Evolutionary conservation across 1,140 invertebrate species (phyloP), one percentile per base, ranked within the genome.

Genomic region (Tetramorium parvispinum): DNA sequence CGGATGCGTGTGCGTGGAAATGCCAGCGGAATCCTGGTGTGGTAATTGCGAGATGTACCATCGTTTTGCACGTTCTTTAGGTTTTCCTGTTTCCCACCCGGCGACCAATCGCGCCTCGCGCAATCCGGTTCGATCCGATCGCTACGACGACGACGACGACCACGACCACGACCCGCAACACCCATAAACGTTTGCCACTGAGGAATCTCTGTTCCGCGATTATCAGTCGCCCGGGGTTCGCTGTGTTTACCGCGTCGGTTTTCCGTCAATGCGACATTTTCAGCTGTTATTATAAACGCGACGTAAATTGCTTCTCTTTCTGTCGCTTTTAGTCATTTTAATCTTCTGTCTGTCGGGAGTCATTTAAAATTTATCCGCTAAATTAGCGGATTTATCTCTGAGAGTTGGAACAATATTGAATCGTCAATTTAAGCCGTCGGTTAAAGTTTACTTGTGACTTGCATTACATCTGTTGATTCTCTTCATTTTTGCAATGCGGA

Each of bases 101-200:
- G n/a, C 13, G 63, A 51, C 32, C 27, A 21, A 13, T 53, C n/a
- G 27, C 37, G n/a, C 24, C 55, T 40, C 71, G 71, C 71, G 24
- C 65, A 13, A 70, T 53, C 77, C 77, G 59, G 57, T 78, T 78
- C 59, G 65, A 57, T 43, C n/a, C 57, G 57, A 61, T 77, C 75
- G 75, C 24, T 32, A 32, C 32, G 32, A 32, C 32, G 32, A 32
- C 27, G 27, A 27, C 27, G 27, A 27, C 63, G 49, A 81, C 27
- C 1, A 27, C 27, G 27, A 27, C 63, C 32, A 81, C n/a, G 65
- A 55, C 11, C 46, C 43, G 76, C 3, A 24, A 7, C 13, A 13
- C 40, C 21, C 21, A 65, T 61, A 46, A 55, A 70, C 7, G 21
- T 70, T 40, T 70, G 24, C 66, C 24, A 27, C 40, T 46, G 37